Evolutionary conservation across 2,113 vertebrate species (phyloP), one percentile per base, ranked within the genome.

Genomic region (Otus sunia): DNA sequence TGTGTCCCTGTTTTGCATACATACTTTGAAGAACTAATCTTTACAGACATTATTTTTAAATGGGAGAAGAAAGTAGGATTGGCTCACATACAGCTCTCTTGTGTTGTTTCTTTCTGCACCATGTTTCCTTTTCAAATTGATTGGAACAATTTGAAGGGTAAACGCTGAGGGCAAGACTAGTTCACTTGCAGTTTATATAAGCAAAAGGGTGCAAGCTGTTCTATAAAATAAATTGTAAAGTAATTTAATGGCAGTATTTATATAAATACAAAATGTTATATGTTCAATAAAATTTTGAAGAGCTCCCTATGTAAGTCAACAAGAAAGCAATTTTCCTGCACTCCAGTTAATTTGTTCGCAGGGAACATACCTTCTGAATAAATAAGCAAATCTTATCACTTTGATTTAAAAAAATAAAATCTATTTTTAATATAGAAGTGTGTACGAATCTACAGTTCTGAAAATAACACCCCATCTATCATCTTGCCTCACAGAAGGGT

Each of bases 291-390:
- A 81, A 49, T 64, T 88, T 90, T 91, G 50, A 89, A 72, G 79
- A 39, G 25, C 52, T 91, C 19, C 62, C 47, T 52, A 2, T 36
- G 30, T 69, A 75, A 92, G 53, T 89, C 73, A 92, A 87, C 43
- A 96, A 39, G 39, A 92, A 95, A 91, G 49, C 62, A 95, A 63
- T 95, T 94, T 92, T 85, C 60, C 58, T 94, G 7, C 19, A 34
- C 41, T 82, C 39, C 49, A 62, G 67, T 79, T 88, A 88, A 86
- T 90, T 89, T 95, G 21, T 63, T 94, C 36, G 8, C 41, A 82
- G 36, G 50, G 41, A 90, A 29, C 29, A 7, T 23, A 26, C 43
- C 49, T 94, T 92, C 73, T 82, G 56, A 89, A 89, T 91, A 91
- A 96, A 86, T 25, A 83, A 67, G 26, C 23, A 95, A 85, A 78